Conservation (phyloP, 2,797 vertebrate genomes). For the Aldrovandia affinis region DNA sequence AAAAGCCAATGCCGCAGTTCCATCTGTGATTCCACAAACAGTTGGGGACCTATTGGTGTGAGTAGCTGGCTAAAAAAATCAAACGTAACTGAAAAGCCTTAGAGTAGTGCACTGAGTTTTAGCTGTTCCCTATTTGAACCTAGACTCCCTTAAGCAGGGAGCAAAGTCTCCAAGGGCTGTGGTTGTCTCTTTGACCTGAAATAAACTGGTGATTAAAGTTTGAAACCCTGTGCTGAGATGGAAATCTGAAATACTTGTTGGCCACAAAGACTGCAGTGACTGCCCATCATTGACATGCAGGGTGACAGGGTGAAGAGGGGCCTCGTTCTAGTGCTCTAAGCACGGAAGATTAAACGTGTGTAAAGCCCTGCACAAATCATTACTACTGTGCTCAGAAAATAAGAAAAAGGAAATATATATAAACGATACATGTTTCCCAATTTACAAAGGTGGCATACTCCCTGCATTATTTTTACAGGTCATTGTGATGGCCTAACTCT, state of each 20-base stretch:
- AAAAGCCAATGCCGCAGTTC: background rate
- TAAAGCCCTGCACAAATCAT: background rate
- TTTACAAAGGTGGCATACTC: background rate
- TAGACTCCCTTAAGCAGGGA: background rate
- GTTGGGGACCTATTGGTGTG: background rate
- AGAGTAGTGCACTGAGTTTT: background rate
- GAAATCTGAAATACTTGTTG: background rate
- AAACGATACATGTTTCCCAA: background rate
- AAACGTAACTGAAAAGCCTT: background rate
- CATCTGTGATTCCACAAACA: background rate
- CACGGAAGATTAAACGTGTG: background rate
- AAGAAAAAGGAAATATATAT: background rate
- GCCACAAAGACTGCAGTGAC: background rate
- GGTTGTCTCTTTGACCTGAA: background rate
- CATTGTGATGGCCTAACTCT: too few relatives aligned
- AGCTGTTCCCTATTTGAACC: background rate
- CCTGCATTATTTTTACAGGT: background rate
- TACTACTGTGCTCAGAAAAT: background rate
- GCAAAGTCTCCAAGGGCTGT: background rate
- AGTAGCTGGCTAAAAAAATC: background rate
- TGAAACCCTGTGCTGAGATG: background rate
- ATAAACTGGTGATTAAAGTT: conserved; percentile 16
- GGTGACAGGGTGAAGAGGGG: background rate
- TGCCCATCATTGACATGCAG: background rate
- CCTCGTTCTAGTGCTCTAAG: background rate